Conservation (phyloP, 2,797 vertebrate genomes). For the Galaxias olidus region DNA sequence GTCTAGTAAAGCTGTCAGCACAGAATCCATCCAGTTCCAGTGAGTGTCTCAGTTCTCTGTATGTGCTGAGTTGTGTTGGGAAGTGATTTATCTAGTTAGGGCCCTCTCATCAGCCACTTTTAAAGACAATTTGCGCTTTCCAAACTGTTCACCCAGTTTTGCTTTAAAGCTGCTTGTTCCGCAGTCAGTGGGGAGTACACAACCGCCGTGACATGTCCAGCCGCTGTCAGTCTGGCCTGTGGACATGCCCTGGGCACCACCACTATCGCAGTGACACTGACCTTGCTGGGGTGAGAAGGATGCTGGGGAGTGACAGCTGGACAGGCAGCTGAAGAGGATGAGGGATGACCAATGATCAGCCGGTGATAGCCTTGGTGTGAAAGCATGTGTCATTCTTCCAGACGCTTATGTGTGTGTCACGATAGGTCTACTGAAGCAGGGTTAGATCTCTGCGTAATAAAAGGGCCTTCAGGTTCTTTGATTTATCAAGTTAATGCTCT, state of each 20-base stretch:
- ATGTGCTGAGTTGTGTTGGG: too few species aligned
- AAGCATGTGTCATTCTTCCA: background rate
- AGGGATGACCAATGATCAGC: slow-evolving; percentile 1
- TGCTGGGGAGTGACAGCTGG: background rate
- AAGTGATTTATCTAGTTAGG: too few species aligned
- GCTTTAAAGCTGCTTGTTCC: background rate
- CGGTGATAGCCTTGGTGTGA: slow-evolving; percentile 5
- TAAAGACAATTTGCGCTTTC: too few species aligned
- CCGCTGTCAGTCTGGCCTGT: background rate
- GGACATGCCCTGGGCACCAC: background rate
- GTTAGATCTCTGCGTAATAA: background rate
- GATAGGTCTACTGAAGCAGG: slow-evolving; percentile 5
- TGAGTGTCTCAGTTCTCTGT: too few species aligned
- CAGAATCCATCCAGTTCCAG: too few species aligned
- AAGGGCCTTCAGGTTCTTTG: background rate
- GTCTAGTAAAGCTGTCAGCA: too few species aligned
- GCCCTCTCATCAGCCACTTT: too few species aligned
- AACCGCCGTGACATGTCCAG: slow-evolving; percentile 11
- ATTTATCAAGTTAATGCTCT: background rate
- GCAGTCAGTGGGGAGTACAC: background rate
- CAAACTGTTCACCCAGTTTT: background rate
- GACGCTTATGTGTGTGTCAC: background rate
- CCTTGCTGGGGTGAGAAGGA: background rate
- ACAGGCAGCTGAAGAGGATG: slow-evolving; percentile 6
- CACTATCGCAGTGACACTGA: background rate